A percentile compares a stretch with the other conserved stretches of the same genome.
Conservation (phyloP, 2,888 invertebrate species). For the Keiferia lycopersicella region DNA sequence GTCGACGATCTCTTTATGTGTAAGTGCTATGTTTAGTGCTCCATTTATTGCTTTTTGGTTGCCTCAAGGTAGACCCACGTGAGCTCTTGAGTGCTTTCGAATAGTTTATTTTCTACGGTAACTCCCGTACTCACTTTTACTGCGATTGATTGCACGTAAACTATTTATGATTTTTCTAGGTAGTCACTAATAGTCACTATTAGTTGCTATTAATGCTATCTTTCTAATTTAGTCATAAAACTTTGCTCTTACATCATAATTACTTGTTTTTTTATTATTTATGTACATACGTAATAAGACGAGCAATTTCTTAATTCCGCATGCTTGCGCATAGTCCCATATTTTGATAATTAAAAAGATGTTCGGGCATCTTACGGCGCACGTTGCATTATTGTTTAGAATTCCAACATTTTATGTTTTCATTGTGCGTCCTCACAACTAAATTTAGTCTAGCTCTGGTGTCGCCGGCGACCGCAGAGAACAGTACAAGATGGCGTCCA, state of each 20-base stretch:
- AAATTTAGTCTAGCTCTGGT: constrained; percentile 28
- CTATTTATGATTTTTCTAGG: background rate
- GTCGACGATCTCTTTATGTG: constrained; percentile 71
- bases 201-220: too few species aligned
- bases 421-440: constrained; percentile 16
- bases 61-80: constrained; percentile 45
- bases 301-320: background rate
- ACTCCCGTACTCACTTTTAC: constrained; percentile 2
- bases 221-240: background rate
- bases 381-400: background rate
- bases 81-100: constrained; percentile 15
- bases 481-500: constrained; percentile 58
- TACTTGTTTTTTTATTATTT: background rate
- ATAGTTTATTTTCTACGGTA: constrained; percentile 12
- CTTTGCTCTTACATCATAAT: background rate
- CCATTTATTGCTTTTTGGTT: constrained; percentile 71
- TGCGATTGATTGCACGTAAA: constrained; percentile 13
- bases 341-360: background rate
- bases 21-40: constrained; percentile 73
- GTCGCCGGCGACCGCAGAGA: constrained; percentile 45
- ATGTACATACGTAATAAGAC: background rate
- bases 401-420: background rate
- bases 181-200: too few species aligned
- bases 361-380: background rate
- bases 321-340: background rate